Conservation (phyloP, 2,797 vertebrate genomes). For the Acipenser transmontanus region DNA sequence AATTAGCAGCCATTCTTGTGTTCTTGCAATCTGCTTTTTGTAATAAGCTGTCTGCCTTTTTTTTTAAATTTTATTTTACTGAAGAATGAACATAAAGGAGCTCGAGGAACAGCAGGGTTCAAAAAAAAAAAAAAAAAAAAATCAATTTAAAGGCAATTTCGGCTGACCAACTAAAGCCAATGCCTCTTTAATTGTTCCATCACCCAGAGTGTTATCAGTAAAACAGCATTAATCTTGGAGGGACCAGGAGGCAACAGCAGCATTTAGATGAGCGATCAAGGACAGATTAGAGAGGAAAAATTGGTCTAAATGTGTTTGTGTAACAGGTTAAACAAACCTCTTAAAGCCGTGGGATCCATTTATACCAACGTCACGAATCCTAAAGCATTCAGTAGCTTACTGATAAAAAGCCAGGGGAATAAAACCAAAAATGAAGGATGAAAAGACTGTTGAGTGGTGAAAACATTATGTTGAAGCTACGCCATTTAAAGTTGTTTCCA, state of each 20-base stretch:
- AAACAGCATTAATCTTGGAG: conserved; percentile 53
- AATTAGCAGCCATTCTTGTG: conserved; percentile 18
- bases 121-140: conserved; percentile 27
- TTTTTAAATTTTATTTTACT: conserved; percentile 12
- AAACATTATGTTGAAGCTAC: conserved; percentile 5
- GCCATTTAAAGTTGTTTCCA: conserved; percentile 10
- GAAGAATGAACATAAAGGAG: conserved; percentile 23
- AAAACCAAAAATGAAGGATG: conserved; percentile 10
- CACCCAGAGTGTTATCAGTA: conserved; percentile 47
- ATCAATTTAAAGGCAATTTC: conserved; percentile 38
- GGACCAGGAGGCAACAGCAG: conserved; percentile 60
- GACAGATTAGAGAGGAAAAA: conserved; percentile 78
- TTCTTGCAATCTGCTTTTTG: conserved; percentile 14
- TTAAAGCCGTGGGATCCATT: conserved; percentile 63
- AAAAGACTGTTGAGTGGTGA: neutral
- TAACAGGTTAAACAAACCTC: conserved; percentile 64
- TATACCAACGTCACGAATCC: conserved; percentile 22
- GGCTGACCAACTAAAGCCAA: conserved; percentile 40
- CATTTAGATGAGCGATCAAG: conserved; percentile 82
- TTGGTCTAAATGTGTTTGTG: conserved; percentile 64
- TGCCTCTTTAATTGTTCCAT: conserved; percentile 48
- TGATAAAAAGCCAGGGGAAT: conserved; percentile 18
- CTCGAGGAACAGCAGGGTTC: conserved; percentile 23
- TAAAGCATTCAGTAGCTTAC: conserved; percentile 12
- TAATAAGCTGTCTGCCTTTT: conserved; percentile 18